Evolutionary conservation across 2,113 vertebrate genomes (phyloP).

Genomic region (Mola mola): DNA sequence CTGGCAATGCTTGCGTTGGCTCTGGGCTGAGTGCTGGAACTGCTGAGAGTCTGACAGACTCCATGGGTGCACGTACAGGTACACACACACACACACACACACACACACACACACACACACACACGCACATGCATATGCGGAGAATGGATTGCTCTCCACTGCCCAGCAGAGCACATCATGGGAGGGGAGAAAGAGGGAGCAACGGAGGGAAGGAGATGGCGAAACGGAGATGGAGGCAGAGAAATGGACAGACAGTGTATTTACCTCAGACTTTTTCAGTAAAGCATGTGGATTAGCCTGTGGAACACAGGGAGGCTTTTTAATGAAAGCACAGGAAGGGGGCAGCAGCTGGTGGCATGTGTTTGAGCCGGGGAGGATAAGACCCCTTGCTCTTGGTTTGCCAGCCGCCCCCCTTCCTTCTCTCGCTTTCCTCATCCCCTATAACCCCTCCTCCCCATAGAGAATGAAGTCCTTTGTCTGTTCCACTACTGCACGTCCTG

Average conservation of each 20-base stretch:
- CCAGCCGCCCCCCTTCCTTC: slow-evolving; percentile 68
- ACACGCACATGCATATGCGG: slow-evolving; percentile 27
- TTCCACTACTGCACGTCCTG: slow-evolving; percentile 75
- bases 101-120: slow-evolving; percentile 31
- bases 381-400: slow-evolving; percentile 82
- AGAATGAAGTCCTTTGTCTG: slow-evolving; percentile 84
- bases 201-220: slow-evolving; percentile 36
- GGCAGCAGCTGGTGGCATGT: slow-evolving; percentile 87
- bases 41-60: slow-evolving; percentile 76
- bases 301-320: slow-evolving; percentile 77
- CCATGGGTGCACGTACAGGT: slow-evolving; percentile 67
- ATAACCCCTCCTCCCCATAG: slow-evolving; percentile 59
- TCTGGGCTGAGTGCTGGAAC: slow-evolving; percentile 77
- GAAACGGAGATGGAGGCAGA: slow-evolving; percentile 32
- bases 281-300: slow-evolving; percentile 79
- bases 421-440: slow-evolving; percentile 62
- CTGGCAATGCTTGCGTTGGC: slow-evolving; percentile 82
- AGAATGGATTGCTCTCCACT: slow-evolving; percentile 58
- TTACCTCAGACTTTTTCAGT: slow-evolving; percentile 69
- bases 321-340: slow-evolving; percentile 85
- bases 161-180: slow-evolving; percentile 63
- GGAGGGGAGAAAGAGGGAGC: slow-evolving; percentile 36
- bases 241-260: slow-evolving; percentile 64
- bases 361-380: slow-evolving; percentile 86
- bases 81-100: slow-evolving; percentile 58